A percentile compares a stretch with the other conserved stretches of the same genome.
Evolutionary conservation across 2,113 vertebrate species (phyloP).

Genomic region (Crotophaga sulcirostris): DNA sequence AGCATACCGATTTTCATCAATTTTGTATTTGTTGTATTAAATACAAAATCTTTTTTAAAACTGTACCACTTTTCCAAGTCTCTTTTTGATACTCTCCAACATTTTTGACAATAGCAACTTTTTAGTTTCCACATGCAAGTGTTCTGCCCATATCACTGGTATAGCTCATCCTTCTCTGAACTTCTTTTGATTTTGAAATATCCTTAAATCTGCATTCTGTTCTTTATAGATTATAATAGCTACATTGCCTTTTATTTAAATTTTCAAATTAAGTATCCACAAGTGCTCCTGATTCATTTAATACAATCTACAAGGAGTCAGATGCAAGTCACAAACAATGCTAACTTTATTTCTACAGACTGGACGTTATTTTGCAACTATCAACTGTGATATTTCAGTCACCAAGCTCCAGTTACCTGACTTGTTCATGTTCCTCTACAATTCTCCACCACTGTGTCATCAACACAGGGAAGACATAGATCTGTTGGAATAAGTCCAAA

Average conservation of each 20-base stretch:
- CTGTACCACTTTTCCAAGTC: neutral
- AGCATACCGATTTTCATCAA: neutral
- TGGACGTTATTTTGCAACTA: neutral
- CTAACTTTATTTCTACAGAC: neutral
- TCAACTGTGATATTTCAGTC: neutral
- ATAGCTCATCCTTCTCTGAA: neutral
- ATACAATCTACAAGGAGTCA: neutral
- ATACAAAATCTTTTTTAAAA: neutral
- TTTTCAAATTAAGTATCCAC: neutral
- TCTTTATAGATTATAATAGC: neutral
- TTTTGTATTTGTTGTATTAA: neutral
- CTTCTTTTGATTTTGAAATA: neutral
- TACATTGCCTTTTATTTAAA: neutral
- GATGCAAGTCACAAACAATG: neutral
- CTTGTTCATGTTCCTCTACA: neutral
- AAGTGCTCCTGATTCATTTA: neutral
- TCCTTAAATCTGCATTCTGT: neutral
- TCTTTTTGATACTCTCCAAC: neutral
- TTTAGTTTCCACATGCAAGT: neutral
- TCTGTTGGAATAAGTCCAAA: too few species aligned
- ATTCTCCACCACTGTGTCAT: neutral
- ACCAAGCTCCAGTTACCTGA: neutral
- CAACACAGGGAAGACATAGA: too few species aligned
- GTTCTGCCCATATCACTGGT: neutral
- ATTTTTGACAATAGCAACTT: neutral